Evolutionary conservation across 2,113 vertebrate genomes (phyloP), one percentile per base, ranked within the genome.

Genomic region (Stegastes partitus): DNA sequence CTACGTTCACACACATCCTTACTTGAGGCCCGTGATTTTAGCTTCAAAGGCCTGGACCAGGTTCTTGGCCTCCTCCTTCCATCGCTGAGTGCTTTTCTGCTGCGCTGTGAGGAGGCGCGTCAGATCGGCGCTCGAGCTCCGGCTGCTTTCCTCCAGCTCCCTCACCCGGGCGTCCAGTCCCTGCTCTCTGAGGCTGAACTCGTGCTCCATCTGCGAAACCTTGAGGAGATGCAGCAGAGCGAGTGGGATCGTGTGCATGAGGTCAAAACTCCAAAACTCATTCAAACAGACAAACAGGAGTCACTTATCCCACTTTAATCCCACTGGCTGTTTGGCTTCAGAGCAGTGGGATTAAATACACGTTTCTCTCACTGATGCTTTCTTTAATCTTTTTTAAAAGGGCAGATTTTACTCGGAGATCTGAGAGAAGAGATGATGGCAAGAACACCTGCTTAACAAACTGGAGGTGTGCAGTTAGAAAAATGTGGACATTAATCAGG

Each of bases 121-220:
- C 67, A 98, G 93, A 51, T 97, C 96, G 37, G 85, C 79, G 2
- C 83, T 93, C 49, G 96, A 95, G 82, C 89, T 96, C 12, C 88
- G 94, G 55, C 90, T 96, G 83, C 89, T 94, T 54, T 98, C 96
- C 91, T 99, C 97, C 94, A 99, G 88, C 86, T 99, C 97, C 74
- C 81, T 92, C 54, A 98, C 81, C 2, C 82, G 95, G 10, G 93
- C 94, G 67, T 97, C 95, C 55, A 96, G 95, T 0, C 94, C 95
- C 39, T 83, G 93, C 50, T 98, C 95, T 82, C 96, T 99, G 77
- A 96, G 74, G 77, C 93, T 95, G 85, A 92, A 94, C 81, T 98
- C 96, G 25, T 97, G 96, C 63, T 97, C 95, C 95, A 98, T 95
- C 66, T 94, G 94, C 53, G n/a, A 96, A 51, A 99, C 92, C 98